Base-by-base conservation (phyloP, 2,113 vertebrate genomes). In the Psettodes erumei region DNA sequence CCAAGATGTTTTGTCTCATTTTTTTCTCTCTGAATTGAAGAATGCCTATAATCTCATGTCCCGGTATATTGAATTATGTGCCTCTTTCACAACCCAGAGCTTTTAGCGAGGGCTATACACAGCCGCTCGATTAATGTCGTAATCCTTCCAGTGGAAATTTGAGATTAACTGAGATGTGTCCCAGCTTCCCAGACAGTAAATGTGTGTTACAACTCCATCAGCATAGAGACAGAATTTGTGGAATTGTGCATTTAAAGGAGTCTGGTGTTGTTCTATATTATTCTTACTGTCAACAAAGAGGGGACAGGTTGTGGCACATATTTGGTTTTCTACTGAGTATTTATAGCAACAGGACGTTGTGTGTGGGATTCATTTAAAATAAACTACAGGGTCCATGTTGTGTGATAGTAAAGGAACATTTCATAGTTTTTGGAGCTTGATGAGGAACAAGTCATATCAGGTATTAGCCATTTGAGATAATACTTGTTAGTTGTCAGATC, bases 121-220 rank as follows among this genome's bases (percentile, higher is more conserved):
- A 53, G 75, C 30, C 2, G 54, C 71, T 88, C 63, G 12, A 83
- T 86, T 83, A 85, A 88, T 81, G 71, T 73, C 58, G 42, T 86
- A 78, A 90, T 89, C 83, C 77, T 62, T 81, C 61, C 54, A 56
- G 60, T 84, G 75, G 82, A 82, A 82, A 87, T 87, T 68, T 83
- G 59, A 88, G 80, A 86, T 82, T 64, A 88, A 84, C n/a, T 53
- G 50, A 83, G 54, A 67, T 32, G 61, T 66, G 65, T 61, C 45
- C 8, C 33, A 2, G 16, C 12, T 5, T 35, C 59, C 32, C 66
- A 72, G 64, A 68, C 60, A 71, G 21, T 71, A 62, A 78, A 40
- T 27, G 71, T 74, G 58, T 74, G 61, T 40, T 40, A 68, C 6
- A 69, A 38, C 55, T 45, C 23, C 59, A 69, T 38, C 48, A 48